These are phyloP conservation scores for Montipora sp. DNA, from an alignment of 64 coral and sea anemone genomes.

Conservation along the genomic window DNA sequence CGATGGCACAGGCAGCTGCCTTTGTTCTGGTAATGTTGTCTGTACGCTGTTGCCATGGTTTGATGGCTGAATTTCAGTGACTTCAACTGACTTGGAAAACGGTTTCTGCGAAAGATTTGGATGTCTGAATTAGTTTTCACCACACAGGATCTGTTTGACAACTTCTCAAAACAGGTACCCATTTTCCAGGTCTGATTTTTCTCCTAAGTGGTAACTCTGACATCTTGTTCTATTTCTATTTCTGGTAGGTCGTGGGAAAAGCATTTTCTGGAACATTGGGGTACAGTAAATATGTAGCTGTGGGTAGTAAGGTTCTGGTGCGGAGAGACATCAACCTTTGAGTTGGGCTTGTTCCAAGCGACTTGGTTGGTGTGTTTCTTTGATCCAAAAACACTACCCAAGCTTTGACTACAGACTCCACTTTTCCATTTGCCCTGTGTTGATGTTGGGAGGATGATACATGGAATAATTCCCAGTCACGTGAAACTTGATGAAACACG, in stretches of 20 bases:
- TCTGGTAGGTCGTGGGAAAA: slow-evolving; percentile 27
- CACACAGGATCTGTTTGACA: slow-evolving; percentile 74
- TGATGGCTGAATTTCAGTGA: neutral
- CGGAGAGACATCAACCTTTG: neutral
- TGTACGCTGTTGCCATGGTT: neutral
- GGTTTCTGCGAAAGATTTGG: slow-evolving; percentile 45
- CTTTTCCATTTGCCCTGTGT: neutral
- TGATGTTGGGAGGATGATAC: neutral
- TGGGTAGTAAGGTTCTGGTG: slow-evolving; percentile 12
- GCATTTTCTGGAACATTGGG: neutral
- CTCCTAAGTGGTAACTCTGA: slow-evolving; percentile 37
- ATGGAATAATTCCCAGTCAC: slow-evolving; percentile 29
- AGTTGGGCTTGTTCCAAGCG: neutral
- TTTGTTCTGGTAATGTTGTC: neutral
- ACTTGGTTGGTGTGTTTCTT: slow-evolving; percentile 13
- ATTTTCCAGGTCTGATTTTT: slow-evolving; percentile 52
- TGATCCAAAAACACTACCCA: neutral
- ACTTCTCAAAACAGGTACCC: slow-evolving; percentile 64
- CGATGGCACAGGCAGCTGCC: neutral
- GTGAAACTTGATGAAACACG: slow-evolving; percentile 25
- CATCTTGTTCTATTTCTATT: slow-evolving; percentile 69
- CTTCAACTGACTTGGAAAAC: neutral
- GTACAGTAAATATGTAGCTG: neutral
- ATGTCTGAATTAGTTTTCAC: slow-evolving; percentile 25
- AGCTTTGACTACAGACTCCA: neutral